These are phyloP conservation scores for Hydroisotoma schaefferi DNA, from an alignment of 2,888 invertebrate genomes.

Conservation along the genomic window DNA sequence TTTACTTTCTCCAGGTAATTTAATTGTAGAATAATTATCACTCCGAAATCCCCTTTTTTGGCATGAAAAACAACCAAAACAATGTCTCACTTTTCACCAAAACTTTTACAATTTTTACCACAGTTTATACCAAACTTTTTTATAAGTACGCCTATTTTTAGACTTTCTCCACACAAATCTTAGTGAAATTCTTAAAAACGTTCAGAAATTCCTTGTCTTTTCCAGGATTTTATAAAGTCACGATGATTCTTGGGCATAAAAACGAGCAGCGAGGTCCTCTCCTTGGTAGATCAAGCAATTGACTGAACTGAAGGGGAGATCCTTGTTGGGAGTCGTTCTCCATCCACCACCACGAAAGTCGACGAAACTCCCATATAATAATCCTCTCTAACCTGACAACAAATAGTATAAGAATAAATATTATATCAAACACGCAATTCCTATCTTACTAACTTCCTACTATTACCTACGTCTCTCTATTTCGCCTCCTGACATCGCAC, in stretches of 20 bases:
- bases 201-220: background rate
- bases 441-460: too few species aligned
- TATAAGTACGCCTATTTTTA: background rate
- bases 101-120: background rate
- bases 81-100: background rate
- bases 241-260: background rate
- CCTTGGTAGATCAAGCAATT: constrained; percentile 33
- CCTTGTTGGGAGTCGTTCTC: constrained; percentile 33
- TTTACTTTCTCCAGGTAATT: too few species aligned
- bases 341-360: constrained; percentile 21
- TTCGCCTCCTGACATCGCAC: too few species aligned
- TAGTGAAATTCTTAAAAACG: background rate
- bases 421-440: too few species aligned
- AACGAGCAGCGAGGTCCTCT: constrained; percentile 32
- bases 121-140: background rate
- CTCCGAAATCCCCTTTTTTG: too few species aligned
- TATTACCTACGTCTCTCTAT: too few species aligned
- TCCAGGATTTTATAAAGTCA: background rate
- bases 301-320: constrained; percentile 32
- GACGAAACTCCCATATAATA: constrained; percentile 17
- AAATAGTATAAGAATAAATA: too few species aligned
- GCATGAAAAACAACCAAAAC: too few species aligned
- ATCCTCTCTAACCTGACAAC: too few species aligned
- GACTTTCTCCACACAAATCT: background rate
- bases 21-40: too few species aligned